A percentile compares a stretch with the other conserved stretches of the same genome.
phyloP scores from a whole-genome alignment of 2,888 invertebrate species.

The Terebella lapidaria region DNA sequence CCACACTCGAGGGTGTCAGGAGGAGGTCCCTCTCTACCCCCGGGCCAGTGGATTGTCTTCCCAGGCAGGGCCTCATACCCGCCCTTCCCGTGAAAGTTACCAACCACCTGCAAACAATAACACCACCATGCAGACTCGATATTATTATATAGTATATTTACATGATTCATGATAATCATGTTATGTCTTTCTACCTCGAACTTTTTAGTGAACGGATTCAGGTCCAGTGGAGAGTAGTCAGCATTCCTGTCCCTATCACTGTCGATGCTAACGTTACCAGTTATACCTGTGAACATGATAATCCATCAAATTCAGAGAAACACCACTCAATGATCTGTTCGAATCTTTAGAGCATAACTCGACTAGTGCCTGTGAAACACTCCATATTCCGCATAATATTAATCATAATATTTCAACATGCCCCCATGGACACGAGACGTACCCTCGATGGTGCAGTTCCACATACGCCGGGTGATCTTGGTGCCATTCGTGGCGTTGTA shows the following conservation, averaged over 20 bases:
- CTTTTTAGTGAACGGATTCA: conserved; percentile 73
- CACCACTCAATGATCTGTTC: not conserved
- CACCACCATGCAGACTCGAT: no score
- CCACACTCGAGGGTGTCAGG: conserved; percentile 88
- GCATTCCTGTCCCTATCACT: conserved; percentile 89
- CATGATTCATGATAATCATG: no score
- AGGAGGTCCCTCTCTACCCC: conserved; percentile 60
- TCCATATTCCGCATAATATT: no score
- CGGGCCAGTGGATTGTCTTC: conserved; percentile 81
- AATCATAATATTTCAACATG: no score
- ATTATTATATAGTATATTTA: no score
- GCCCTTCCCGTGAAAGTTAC: conserved; percentile 77
- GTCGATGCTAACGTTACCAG: conserved; percentile 88
- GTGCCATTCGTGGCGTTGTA: conserved; percentile 67
- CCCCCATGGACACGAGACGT: no score
- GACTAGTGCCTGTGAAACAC: no score
- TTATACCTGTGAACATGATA: no score
- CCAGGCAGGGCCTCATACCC: conserved; percentile 64
- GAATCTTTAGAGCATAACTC: no score
- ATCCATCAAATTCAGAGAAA: not conserved
- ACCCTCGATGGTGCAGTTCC: no score
- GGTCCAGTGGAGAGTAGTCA: conserved; percentile 87
- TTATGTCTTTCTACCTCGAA: conserved; percentile 81
- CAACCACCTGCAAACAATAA: conserved; percentile 70
- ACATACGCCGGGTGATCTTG: conserved; percentile 78